These are phyloP conservation scores for Drosophila cracens DNA, from an alignment of 2,888 invertebrate species.

Conservation along the genomic window DNA sequence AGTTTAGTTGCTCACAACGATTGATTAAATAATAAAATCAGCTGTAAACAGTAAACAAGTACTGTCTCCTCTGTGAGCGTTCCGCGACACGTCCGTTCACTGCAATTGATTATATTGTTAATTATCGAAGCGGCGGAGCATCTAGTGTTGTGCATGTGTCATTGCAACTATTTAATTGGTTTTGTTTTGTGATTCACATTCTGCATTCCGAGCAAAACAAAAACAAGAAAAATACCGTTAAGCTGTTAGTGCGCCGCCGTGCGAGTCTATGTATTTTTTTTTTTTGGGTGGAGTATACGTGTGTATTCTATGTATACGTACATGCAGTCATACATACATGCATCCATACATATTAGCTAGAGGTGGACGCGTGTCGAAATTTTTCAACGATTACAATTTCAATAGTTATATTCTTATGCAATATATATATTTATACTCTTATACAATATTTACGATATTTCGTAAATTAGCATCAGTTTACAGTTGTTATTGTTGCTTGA, in stretches of 20 bases:
- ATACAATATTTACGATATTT: not conserved
- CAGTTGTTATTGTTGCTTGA: not conserved
- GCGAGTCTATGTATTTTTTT: constrained; percentile 11
- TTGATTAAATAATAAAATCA: constrained; percentile 35
- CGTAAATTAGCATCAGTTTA: not conserved
- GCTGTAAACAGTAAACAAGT: not conserved
- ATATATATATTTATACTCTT: not conserved
- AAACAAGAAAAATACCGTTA: constrained; percentile 61
- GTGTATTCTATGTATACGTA: not conserved
- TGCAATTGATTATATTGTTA: not conserved
- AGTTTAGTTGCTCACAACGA: constrained; percentile 9
- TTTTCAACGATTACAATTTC: not conserved
- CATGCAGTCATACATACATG: constrained; percentile 9
- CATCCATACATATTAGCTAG: not conserved
- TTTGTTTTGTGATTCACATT: constrained; percentile 44
- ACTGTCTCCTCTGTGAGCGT: not conserved
- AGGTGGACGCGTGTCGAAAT: constrained; percentile 1
- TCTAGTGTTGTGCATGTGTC: constrained; percentile 6
- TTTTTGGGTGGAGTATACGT: constrained; percentile 47
- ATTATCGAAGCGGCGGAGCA: not conserved
- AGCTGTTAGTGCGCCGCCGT: constrained; percentile 33
- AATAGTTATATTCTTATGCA: not conserved
- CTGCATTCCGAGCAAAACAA: constrained; percentile 58
- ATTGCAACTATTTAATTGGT: constrained; percentile 20
- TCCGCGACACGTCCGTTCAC: not conserved